Evolutionary conservation across 1,140 invertebrate genomes (phyloP), one percentile per base, ranked within the genome.

Genomic region (Apis mellifera): DNA sequence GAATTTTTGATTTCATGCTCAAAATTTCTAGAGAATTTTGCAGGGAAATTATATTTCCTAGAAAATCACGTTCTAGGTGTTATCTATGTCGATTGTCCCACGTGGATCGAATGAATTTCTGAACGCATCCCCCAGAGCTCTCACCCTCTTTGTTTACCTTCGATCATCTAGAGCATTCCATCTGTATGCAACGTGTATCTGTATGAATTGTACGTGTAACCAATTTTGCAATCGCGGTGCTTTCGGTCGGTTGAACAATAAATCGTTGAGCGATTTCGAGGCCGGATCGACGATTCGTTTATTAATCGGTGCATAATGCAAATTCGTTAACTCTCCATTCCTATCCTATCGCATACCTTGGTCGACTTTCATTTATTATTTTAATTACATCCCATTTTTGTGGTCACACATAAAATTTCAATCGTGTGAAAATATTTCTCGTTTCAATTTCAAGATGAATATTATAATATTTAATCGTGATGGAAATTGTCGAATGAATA

Each of bases 141-240:
- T 59, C 9, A 9, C 23, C 50, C 70, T 64, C 57, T 72, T 72
- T 23, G 15, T 64, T 21, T 50, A 68, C 32, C 11, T 21, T 17
- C 62, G 13, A 76, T 50, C 74, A 55, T n/a, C 2, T 64, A 2
- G 32, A 50, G 21, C 42, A 68, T 78, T 70, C 26, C 54, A 70
- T 1, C 13, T 23, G 15, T 15, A 17, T 17, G 78, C 15, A 70
- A 11, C n/a, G 15, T 5, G 78, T n/a, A 32, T 23, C 4, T 7
- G 17, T 15, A 12, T 15, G 70, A 15, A 32, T 42, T 17, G 69
- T 64, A n/a, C n/a, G 59, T 23, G 70, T 70, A 83, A 83, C 70
- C 59, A 68, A 85, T 83, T 85, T 85, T 52, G 80, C 75, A 85
- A 85, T 85, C 69, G 69, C 75, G 69, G 52, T 73, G 81, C 71